Evolutionary conservation across 2,888 invertebrate species (phyloP).

Genomic region (Ethmia dodecea): DNA sequence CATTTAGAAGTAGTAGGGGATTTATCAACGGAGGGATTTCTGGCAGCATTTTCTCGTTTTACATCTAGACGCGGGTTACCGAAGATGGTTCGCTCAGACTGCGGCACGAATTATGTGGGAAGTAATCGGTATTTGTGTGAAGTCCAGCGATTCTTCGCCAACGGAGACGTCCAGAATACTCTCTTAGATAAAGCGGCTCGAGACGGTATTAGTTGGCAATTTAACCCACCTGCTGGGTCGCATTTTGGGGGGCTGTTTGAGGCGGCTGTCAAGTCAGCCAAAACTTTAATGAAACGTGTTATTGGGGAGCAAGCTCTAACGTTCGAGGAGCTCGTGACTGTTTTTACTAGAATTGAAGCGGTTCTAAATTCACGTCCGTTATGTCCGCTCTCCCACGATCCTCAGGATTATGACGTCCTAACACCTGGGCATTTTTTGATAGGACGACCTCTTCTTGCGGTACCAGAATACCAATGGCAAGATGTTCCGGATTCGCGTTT

Average conservation of each 20-base stretch:
- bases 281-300: constrained; percentile 12
- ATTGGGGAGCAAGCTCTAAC: constrained; percentile 10
- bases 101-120: constrained; percentile 19
- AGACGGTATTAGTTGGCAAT: constrained; percentile 9
- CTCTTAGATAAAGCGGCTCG: no score
- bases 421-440: constrained; percentile 14
- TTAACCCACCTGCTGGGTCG: constrained; percentile 7
- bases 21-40: constrained; percentile 9
- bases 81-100: constrained; percentile 10
- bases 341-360: constrained; percentile 15
- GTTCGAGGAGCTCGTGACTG: constrained; percentile 18
- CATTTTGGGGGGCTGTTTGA: constrained; percentile 18
- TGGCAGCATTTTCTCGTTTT: constrained; percentile 15
- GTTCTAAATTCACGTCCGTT: constrained; percentile 15
- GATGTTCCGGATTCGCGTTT: constrained; percentile 7
- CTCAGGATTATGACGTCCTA: constrained; percentile 6
- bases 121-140: no score
- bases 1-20: constrained; percentile 15
- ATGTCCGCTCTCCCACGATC: constrained; percentile 10
- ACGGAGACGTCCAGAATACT: no score
- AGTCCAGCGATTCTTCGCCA: no score
- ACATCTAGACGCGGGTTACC: constrained; percentile 13
- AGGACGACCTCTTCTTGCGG: constrained; percentile 7
- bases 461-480: constrained; percentile 10
- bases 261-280: constrained; percentile 15